Conservation (phyloP, 2,888 invertebrate species). For the Tipula lateralis region DNA sequence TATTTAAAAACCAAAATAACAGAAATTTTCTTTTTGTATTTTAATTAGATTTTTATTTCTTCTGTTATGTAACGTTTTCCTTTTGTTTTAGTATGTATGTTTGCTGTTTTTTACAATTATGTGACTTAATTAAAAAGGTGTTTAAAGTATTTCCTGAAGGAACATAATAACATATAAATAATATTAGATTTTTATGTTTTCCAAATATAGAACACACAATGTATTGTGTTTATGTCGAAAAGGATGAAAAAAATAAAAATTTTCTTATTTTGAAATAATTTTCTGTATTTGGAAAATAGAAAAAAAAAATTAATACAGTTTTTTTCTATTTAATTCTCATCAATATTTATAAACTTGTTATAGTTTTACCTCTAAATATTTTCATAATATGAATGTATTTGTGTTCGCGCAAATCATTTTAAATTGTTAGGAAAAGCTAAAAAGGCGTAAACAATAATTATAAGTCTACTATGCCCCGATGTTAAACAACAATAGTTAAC, state of each 20-base stretch:
- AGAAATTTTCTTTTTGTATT: not conserved
- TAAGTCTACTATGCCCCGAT: too few species aligned
- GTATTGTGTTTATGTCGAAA: not conserved
- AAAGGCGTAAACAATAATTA: too few species aligned
- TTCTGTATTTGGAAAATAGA: not conserved
- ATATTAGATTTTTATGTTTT: not conserved
- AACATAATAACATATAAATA: not conserved
- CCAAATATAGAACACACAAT: not conserved
- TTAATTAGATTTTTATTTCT: constrained; percentile 6
- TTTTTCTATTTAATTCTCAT: not conserved
- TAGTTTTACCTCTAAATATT: too few species aligned
- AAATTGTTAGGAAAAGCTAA: too few species aligned
- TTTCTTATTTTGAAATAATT: not conserved
- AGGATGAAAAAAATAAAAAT: not conserved
- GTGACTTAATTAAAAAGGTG: constrained; percentile 28
- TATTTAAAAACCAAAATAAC: not conserved
- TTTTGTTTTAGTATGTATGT: not conserved
- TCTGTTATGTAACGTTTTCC: not conserved
- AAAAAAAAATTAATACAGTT: not conserved
- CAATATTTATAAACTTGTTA: too few species aligned
- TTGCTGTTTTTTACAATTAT: not conserved
- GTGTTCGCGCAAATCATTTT: too few species aligned
- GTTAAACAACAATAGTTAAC: too few species aligned
- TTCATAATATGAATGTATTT: too few species aligned
- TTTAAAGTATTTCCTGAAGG: constrained; percentile 25